A percentile compares a stretch with the other conserved stretches of the same genome.
These are phyloP conservation scores for Gymnorhina tibicen DNA, from an alignment of 2,113 vertebrate genomes.

Conservation along the genomic window DNA sequence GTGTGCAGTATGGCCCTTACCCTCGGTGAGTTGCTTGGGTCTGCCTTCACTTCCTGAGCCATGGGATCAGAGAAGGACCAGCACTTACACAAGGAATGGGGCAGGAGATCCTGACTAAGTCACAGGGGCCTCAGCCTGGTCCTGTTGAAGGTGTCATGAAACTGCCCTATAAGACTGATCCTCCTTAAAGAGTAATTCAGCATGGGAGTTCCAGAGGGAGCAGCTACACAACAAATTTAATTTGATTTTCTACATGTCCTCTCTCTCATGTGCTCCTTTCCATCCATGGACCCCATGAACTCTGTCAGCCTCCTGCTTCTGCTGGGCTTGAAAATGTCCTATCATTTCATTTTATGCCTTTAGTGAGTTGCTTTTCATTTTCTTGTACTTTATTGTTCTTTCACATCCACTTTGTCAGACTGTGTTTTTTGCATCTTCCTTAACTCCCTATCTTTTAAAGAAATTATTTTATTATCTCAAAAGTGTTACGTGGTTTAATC, in stretches of 20 bases:
- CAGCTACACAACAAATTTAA: not conserved
- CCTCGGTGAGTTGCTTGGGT: not conserved
- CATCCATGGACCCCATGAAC: not conserved
- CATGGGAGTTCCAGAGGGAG: not conserved
- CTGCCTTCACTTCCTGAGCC: not conserved
- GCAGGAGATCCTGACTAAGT: not conserved
- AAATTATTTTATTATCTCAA: not conserved
- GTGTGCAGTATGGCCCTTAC: not conserved
- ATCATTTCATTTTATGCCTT: not conserved
- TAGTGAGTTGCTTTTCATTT: not conserved
- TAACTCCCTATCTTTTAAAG: not conserved
- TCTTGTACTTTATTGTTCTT: not conserved
- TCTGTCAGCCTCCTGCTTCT: not conserved
- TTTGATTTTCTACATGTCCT: not conserved
- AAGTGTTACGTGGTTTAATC: not conserved
- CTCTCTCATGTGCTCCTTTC: not conserved
- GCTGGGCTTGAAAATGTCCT: not conserved
- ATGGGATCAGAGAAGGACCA: not conserved
- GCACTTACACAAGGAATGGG: not conserved
- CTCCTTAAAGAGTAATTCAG: not conserved
- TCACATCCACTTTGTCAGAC: not conserved
- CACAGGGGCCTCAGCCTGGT: not conserved
- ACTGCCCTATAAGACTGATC: not conserved
- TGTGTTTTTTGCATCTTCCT: not conserved
- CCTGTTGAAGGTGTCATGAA: not conserved